Evolutionary conservation across 2,888 invertebrate genomes (phyloP), one percentile per base, ranked within the genome.

Genomic region (Ellobium chinense): DNA sequence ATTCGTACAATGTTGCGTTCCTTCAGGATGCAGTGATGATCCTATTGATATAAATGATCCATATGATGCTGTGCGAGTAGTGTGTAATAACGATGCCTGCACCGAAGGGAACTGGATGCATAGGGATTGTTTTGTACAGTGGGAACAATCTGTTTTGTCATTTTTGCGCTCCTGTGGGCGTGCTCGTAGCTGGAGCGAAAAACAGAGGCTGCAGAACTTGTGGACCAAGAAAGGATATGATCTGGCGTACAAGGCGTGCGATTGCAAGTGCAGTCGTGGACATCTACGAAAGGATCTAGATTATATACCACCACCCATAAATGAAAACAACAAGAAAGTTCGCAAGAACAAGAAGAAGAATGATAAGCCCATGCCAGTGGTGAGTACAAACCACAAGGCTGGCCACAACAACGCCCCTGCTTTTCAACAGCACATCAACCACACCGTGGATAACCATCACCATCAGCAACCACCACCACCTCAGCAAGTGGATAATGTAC

Each of bases 161-260:
- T 97, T 97, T 91, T 94, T 99, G 83, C 97, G 97, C 93, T 96
- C 97, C 54, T 97, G 97, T 94, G 97, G 98, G 72, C 94, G 98
- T 54, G 98, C 98, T 3, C 95, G 98, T 31, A 97, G 97, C 86
- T 98, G 98, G 98, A 97, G 97, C 56, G 98, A 98, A 92, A 95
- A 97, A 81, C 98, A 98, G 93, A 95, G 98, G 37, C 95, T 96
- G 89, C 98, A 98, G 94, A 98, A 98, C 93, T 94, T 99, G 81
- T 99, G 99, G 99, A 98, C 98, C 79, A 98, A 98, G 94, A 98
- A 98, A 93, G 98, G 98, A 76, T 98, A 98, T 94, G 98, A 99
- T 93, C 93, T 98, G 92, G 98, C 98, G 9, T 98, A 96, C 94
- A 98, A 98, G 85, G 97, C 97, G 9, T 99, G 98, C 94, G 96